Evolutionary conservation across 2,113 vertebrate species (phyloP), one percentile per base, ranked within the genome.

Genomic region (Cottus gobio): DNA sequence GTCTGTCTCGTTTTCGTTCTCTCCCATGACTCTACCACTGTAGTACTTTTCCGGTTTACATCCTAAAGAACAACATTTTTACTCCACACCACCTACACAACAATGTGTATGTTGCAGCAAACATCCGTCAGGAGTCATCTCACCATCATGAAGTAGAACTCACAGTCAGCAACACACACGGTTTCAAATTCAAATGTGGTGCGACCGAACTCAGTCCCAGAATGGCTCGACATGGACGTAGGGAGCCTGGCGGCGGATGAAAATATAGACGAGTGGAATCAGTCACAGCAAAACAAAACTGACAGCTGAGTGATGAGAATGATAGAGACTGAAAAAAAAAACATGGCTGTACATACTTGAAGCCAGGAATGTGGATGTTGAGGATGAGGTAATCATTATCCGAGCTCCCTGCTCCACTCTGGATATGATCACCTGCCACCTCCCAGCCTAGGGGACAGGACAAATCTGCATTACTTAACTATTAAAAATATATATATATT

Each of bases 101-200:
- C 12, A 52, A 44, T 8, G 12, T 34, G 2, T 30, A 22, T 20
- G 34, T 7, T 74, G n/a, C 66, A 63, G 36, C 54, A 73, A 56
- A 52, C 5, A 18, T 12, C 7, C 1, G 18, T 42, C 39, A 22
- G 16, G 22, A 10, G 61, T 30, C 2, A 0, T 24, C 96, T 96
- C 93, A 99, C 98, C 94, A 95, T 96, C 97, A 99, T 99, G 77
- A 99, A 99, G 93, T 98, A 99, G n/a, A 99, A 94, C 84, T 98
- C 96, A 58, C 98, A 99, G 90, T 98, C 96, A 0, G 95, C 95
- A 0, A 93, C 93, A 84, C 98, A 99, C 83, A 93, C 90, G 22
- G 96, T 98, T 93, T 99, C 98, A 95, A 99, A 99, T 79, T 97
- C 94, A 92, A 99, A 99, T 4, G 96, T 97, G 88, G 99, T 95